These are phyloP conservation scores for Cactoblastis cactorum DNA, from an alignment of 2,888 invertebrate species.

Conservation along the genomic window DNA sequence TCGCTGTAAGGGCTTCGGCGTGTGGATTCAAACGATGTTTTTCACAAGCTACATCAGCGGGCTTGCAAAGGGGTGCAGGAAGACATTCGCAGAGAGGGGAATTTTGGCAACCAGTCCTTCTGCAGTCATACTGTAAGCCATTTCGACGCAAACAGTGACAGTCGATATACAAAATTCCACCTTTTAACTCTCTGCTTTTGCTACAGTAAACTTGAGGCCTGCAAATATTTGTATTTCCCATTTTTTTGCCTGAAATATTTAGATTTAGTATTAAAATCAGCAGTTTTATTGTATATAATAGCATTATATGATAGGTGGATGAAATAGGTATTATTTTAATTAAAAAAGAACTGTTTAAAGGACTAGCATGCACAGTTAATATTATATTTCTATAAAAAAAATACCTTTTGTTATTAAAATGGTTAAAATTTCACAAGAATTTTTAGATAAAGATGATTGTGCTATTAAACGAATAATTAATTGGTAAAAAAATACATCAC, in stretches of 20 bases:
- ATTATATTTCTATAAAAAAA: too few relatives aligned
- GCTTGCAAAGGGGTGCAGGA: slow-evolving; percentile 56
- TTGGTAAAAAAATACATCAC: not conserved
- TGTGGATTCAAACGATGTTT: slow-evolving; percentile 57
- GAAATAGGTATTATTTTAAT: too few relatives aligned
- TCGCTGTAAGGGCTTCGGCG: slow-evolving; percentile 48
- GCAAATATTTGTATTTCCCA: not conserved
- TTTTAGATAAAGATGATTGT: not conserved
- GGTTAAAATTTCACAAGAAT: slow-evolving; percentile 1
- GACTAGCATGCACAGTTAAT: too few relatives aligned
- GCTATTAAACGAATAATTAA: not conserved
- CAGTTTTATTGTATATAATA: too few relatives aligned
- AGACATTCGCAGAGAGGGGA: slow-evolving; percentile 48
- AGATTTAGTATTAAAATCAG: not conserved
- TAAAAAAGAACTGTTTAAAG: too few relatives aligned
- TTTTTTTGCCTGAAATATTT: not conserved
- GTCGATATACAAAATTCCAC: slow-evolving; percentile 70
- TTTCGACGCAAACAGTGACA: slow-evolving; percentile 78
- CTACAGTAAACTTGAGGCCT: slow-evolving; percentile 23
- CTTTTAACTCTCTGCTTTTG: slow-evolving; percentile 72
- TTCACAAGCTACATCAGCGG: slow-evolving; percentile 52
- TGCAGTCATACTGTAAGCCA: slow-evolving; percentile 78
- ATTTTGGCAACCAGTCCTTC: slow-evolving; percentile 68
- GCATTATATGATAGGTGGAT: too few relatives aligned
- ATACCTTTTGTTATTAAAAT: too few relatives aligned